Evolutionary conservation across 2,888 invertebrate genomes (phyloP), one percentile per base, ranked within the genome.

Genomic region (Furcula furcula): DNA sequence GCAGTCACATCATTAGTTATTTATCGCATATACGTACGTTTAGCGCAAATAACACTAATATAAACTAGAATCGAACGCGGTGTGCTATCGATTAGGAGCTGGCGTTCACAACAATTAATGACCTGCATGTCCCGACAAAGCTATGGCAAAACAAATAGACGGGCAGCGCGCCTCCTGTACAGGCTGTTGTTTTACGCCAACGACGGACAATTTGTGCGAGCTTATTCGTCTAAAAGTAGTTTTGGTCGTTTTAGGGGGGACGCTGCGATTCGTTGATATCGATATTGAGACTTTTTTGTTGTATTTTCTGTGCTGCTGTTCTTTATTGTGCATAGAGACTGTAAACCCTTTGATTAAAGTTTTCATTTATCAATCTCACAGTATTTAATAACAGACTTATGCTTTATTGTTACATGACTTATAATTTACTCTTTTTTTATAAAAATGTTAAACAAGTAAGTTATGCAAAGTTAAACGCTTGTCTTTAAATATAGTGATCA

Each of bases 91-190:
- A 88, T 88, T 88, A 87, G 87, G 72, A 83, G 73, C 76, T 67
- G 77, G 81, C 84, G 85, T 81, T 85, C 84, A 84, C 86, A 82
- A 86, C 87, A 88, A 88, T 88, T 88, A 88, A 88, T 88, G 87
- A 87, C 87, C 85, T 87, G 87, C 81, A 86, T 87, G 87, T 84
- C 86, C 82, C 82, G 83, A 82, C 87, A 85, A 85, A 85, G 86
- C 87, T 85, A 86, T 81, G 84, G 85, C 84, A 83, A 86, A 88
- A 88, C 87, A 88, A 88, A 88, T 86, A 87, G 85, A 84, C 75
- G 81, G 70, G 67, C 69, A 67, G 70, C 72, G 76, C 76, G 81
- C 81, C 81, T 76, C 82, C 44, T 50, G 42, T 69, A 83, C 80
- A 76, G 83, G 62, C 52, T 76, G 81, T 60, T 56, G 40, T 43